Base-by-base conservation (phyloP, 2,888 invertebrate species). In the Spilosoma lubricipeda region DNA sequence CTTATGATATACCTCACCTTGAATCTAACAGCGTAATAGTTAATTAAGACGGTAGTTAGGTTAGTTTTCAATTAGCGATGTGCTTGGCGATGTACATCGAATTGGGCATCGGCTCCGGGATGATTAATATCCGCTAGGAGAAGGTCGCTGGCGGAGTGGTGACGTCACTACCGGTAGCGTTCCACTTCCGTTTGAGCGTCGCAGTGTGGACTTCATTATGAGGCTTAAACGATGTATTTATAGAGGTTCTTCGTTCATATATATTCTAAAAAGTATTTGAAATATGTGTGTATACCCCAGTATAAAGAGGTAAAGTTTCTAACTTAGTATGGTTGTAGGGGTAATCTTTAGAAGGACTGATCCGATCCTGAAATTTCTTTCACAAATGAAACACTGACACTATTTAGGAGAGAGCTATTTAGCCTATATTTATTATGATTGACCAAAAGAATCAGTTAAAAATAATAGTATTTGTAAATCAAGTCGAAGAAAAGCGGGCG, bases 41-140 rank as follows among this genome's bases (percentile, higher is more conserved):
- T 67, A 74, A 74, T 74, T 27, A 71, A 66, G 71, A 48, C 48
- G 71, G 36, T 65, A 73, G 76, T 70, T 72, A 73, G 45, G 76
- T 85, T 86, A 86, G 88, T 88, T 92, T 90, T 90, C 90, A 92
- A 91, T 92, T 92, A 92, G 85, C 83, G 85, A 82, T 86, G 81
- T 81, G 85, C 83, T 82, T 82, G 82, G 66, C 78, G 84, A 82
- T 72, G 84, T 82, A 79, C 77, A 79, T 77, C 80, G 78, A 78
- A 83, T 82, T 81, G 83, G 77, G 85, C 80, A 82, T 84, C 82
- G 86, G 82, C 80, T 84, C 83, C 91, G 90, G 93, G 92, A 93
- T 95, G 94, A 95, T 94, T 95, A 94, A 95, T 95, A 94, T 95
- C 94, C 95, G 94, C 88, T 85, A 88, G 88, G 91, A 90, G 93